phyloP scores from a whole-genome alignment of 2,797 vertebrate species.

The Hypotaenidia okinawae region DNA sequence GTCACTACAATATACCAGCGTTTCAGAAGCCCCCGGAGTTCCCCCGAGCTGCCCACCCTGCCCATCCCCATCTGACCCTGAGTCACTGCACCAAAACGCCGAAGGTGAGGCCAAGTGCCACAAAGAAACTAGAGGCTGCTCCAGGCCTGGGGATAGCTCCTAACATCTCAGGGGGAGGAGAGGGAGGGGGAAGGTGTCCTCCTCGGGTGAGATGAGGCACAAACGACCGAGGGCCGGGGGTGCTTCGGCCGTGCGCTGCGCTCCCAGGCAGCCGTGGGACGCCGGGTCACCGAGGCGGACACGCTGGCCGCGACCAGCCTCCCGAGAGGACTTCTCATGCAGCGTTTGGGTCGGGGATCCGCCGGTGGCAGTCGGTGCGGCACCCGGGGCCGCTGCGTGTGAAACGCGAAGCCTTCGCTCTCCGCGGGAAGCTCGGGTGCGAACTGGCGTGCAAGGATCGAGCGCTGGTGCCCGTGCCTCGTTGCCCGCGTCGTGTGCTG shows the following conservation, averaged over 20 bases:
- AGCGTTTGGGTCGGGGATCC: neutral
- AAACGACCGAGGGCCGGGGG: neutral
- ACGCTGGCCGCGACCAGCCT: neutral
- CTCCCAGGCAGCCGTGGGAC: neutral
- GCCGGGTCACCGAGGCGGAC: neutral
- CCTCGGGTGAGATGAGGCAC: neutral
- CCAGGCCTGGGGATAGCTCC: neutral
- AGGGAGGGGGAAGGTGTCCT: too few relatives aligned
- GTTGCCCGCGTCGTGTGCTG: neutral
- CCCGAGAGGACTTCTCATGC: neutral
- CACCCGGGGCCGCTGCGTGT: too few relatives aligned
- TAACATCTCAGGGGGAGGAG: fast-evolving
- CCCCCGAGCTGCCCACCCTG: too few relatives aligned
- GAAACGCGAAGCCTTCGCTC: neutral
- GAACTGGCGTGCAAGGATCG: neutral
- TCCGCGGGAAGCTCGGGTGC: neutral
- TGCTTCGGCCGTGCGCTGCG: too few relatives aligned
- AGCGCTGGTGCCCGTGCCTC: fast-evolving
- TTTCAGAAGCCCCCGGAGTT: neutral
- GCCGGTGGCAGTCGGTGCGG: neutral
- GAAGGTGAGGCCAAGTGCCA: neutral
- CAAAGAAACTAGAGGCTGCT: neutral
- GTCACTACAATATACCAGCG: neutral
- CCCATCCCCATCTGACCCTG: neutral
- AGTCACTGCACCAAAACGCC: neutral